Base-by-base conservation (phyloP, 2,797 vertebrate genomes). In the Sebastes oblongus region DNA sequence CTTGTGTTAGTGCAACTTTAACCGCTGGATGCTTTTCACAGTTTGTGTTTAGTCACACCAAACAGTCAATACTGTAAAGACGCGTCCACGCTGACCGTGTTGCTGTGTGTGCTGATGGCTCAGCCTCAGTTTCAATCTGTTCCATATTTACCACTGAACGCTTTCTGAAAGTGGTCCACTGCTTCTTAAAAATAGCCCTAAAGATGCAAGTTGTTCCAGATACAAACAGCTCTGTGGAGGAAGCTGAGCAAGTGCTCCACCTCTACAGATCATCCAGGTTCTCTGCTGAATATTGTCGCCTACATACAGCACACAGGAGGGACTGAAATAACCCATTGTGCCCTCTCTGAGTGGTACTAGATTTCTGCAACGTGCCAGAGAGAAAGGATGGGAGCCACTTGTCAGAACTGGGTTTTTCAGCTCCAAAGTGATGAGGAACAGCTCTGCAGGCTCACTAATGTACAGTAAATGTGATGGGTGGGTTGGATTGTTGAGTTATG, bases 401-500 rank as follows among this genome's bases (percentile, higher is more conserved):
- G 88, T 93, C 88, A 90, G 90, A 91, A 92, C 87, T 67, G 85
- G 87, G 77, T 86, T 91, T 92, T 94, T 89, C 73, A 90, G 90
- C 75, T 90, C 79, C 84, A 85, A 93, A 94, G 94, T 94, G 94
- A 92, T 88, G 89, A 93, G 85, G 88, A 93, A 90, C 76, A 61
- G 91, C 88, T 92, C 75, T 85, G 88, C 86, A 78, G 84, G 87
- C 82, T 88, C 75, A 80, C 87, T 93, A 92, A 95, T 94, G 93
- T 91, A 89, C 91, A 91, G 91, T 89, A 89, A 90, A 92, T 92
- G 86, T 91, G 85, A 87, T 61, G 78, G 92, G 91, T 93, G 92
- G 93, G 92, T 91, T 93, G 92, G 65, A 91, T 87, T 91, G 90
- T 87, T 88, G 91, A 90, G 92, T 94, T 95, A 94, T 91, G 85